Conservation (phyloP, 1,140 invertebrate species). For the Hydropsyche tenuis region DNA sequence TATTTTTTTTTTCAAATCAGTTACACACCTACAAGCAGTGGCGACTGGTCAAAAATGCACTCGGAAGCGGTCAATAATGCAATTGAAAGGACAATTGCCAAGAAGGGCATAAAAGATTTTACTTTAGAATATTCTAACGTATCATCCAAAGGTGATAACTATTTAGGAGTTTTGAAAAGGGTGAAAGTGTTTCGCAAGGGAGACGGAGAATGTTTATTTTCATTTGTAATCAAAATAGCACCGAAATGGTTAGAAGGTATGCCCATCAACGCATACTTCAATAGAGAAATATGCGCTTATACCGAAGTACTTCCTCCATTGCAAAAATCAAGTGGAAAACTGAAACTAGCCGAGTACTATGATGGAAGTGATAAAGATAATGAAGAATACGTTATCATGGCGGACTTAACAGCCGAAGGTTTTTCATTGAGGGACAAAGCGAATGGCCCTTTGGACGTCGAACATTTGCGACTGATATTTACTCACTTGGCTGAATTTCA, state of each 20-base stretch:
- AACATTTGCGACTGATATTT: slow-evolving; percentile 53
- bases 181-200: background rate
- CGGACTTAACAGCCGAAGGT: slow-evolving; percentile 54
- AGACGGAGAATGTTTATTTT: background rate
- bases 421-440: slow-evolving; percentile 53
- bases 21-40: too few relatives aligned
- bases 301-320: slow-evolving; percentile 18
- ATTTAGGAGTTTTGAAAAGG: slow-evolving; percentile 28
- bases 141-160: slow-evolving; percentile 42
- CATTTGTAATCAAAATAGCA: slow-evolving; percentile 30
- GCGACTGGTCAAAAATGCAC: background rate
- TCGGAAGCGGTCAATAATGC: background rate
- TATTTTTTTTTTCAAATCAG: too few relatives aligned
- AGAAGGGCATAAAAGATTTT: background rate
- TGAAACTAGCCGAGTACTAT: slow-evolving; percentile 50
- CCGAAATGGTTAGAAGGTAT: background rate
- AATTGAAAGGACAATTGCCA: background rate
- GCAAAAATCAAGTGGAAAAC: slow-evolving; percentile 6
- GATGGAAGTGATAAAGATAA: slow-evolving; percentile 36
- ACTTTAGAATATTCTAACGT: background rate
- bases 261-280: slow-evolving; percentile 13
- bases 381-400: slow-evolving; percentile 53
- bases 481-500: slow-evolving; percentile 55
- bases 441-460: slow-evolving; percentile 52
- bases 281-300: slow-evolving; percentile 29